Conservation (phyloP, 2,113 vertebrate genomes). For the Gambusia affinis region DNA sequence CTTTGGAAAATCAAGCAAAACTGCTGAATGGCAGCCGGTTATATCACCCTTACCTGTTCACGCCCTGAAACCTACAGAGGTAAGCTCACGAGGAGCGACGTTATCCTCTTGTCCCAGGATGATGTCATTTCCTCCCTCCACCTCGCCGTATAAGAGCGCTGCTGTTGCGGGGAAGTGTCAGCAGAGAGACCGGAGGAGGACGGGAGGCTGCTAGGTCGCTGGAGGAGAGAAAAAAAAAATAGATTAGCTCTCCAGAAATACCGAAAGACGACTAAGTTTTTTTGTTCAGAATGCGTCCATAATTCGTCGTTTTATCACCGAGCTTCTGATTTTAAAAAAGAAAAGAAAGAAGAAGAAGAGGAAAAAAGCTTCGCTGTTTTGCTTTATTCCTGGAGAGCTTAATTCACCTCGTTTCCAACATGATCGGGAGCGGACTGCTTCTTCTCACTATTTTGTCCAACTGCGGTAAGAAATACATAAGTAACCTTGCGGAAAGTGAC, state of each 20-base stretch:
- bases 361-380: constrained; percentile 38
- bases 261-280: constrained; percentile 51
- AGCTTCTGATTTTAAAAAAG: constrained; percentile 25
- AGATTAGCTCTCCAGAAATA: constrained; percentile 59
- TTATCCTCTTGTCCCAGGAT: constrained; percentile 20
- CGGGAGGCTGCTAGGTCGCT: constrained; percentile 24
- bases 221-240: constrained; percentile 37
- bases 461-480: constrained; percentile 70
- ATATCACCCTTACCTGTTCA: constrained; percentile 9
- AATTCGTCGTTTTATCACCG: constrained; percentile 11
- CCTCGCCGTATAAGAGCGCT: constrained; percentile 59
- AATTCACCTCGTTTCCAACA: constrained; percentile 43
- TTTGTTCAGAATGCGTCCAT: constrained; percentile 62
- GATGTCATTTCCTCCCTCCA: constrained; percentile 75
- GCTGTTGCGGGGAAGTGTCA: constrained; percentile 46
- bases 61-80: constrained; percentile 34
- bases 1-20: background rate
- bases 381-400: constrained; percentile 59
- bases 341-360: background rate
- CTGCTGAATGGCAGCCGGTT: background rate
- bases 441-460: constrained; percentile 58
- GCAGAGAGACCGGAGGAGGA: constrained; percentile 43
- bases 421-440: constrained; percentile 72
- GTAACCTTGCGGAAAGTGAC: constrained; percentile 10
- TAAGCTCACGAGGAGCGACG: constrained; percentile 19